These are phyloP conservation scores for Malacoctenus gilli DNA, from an alignment of 2,797 vertebrate genomes.

Conservation along the genomic window DNA sequence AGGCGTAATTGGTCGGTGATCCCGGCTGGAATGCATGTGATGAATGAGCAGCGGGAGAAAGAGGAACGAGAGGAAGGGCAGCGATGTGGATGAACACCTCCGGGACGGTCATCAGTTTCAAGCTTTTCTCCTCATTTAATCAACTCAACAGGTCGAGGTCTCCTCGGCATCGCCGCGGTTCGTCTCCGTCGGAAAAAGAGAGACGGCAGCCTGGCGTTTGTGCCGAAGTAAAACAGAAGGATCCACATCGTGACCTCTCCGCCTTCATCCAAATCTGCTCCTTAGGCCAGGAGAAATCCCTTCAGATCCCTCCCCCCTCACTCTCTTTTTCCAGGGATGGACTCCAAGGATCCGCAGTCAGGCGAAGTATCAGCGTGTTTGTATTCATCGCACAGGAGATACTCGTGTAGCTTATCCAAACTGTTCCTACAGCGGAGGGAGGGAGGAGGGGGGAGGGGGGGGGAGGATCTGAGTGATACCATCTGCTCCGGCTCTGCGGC, in stretches of 20 bases:
- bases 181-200: constrained; percentile 13
- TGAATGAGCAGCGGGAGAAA: neutral
- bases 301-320: constrained; percentile 13
- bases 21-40: constrained; percentile 13
- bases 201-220: too few species aligned
- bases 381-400: constrained; percentile 65
- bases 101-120: constrained; percentile 25
- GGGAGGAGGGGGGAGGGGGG: constrained; percentile 6
- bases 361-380: constrained; percentile 49
- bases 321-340: constrained; percentile 28
- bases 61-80: neutral
- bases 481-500: constrained; percentile 69
- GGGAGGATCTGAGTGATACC: constrained; percentile 67
- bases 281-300: constrained; percentile 38
- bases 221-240: constrained; percentile 3
- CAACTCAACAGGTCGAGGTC: constrained; percentile 10
- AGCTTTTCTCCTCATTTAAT: constrained; percentile 24
- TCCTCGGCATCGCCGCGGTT: constrained; percentile 8
- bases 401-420: constrained; percentile 67
- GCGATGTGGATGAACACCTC: constrained; percentile 5
- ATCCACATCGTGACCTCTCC: constrained; percentile 45
- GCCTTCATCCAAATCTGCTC: constrained; percentile 42
- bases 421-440: constrained; percentile 34
- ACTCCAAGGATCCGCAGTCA: constrained; percentile 35
- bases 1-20: neutral